These are phyloP conservation scores for Plebejus argus DNA, from an alignment of 2,888 invertebrate genomes.

Conservation along the genomic window DNA sequence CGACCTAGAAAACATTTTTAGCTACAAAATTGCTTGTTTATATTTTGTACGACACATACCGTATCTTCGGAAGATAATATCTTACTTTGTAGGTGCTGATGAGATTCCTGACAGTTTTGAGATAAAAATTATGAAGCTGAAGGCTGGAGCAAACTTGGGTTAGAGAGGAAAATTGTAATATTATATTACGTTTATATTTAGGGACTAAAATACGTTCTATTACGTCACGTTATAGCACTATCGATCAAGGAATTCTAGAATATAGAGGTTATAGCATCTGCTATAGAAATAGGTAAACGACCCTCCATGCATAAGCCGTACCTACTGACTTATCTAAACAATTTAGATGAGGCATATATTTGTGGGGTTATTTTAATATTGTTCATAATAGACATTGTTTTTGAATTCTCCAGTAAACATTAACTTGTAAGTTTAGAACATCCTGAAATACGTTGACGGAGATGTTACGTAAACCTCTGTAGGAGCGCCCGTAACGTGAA, in stretches of 20 bases:
- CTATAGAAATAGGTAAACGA: too few relatives aligned
- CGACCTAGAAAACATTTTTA: conserved; percentile 25
- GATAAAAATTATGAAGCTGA: background rate
- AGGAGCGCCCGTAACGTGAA: background rate
- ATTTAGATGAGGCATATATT: too few relatives aligned
- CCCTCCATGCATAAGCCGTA: too few relatives aligned
- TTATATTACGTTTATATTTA: too few relatives aligned
- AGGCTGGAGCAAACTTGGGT: background rate
- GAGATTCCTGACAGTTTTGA: background rate
- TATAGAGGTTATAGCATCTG: too few relatives aligned
- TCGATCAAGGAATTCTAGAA: too few relatives aligned
- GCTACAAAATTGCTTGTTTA: conserved; percentile 24
- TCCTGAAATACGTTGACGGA: conserved; percentile 16
- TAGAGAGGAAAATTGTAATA: background rate
- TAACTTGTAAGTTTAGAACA: conserved; percentile 8
- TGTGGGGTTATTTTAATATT: too few relatives aligned
- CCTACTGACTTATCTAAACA: too few relatives aligned
- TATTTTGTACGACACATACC: conserved; percentile 17
- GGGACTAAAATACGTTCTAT: background rate
- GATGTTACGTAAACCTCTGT: conserved; percentile 25
- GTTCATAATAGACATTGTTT: too few relatives aligned
- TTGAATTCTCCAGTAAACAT: background rate
- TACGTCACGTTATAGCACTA: background rate
- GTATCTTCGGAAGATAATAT: conserved; percentile 11
- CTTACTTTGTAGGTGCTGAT: conserved; percentile 16